phyloP scores from a whole-genome alignment of 2,888 invertebrate genomes.

The Philonicus albiceps region DNA sequence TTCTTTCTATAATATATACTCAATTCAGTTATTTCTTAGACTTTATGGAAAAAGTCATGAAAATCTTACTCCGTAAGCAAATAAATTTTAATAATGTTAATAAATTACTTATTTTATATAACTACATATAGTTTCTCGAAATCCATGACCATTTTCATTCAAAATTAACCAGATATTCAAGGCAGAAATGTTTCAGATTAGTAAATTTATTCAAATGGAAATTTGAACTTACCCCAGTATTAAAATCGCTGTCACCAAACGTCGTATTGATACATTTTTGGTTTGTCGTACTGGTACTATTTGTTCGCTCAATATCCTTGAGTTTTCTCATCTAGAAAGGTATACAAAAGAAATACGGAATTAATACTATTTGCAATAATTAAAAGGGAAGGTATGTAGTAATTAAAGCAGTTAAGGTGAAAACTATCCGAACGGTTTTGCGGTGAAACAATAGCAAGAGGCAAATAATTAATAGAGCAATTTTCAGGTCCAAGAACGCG shows the following conservation, averaged over 20 bases:
- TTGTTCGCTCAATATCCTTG: constrained; percentile 65
- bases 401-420: neutral
- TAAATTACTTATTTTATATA: no score
- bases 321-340: constrained; percentile 66
- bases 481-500: neutral
- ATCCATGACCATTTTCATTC: no score
- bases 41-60: no score
- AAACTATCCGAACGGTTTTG: neutral
- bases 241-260: constrained; percentile 52
- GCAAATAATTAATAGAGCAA: constrained; percentile 16
- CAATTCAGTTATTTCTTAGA: no score
- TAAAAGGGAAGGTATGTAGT: neutral
- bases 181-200: no score
- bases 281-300: constrained; percentile 53
- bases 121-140: no score
- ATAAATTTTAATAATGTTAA: no score
- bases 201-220: constrained; percentile 3
- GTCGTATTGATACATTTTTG: constrained; percentile 53
- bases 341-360: constrained; percentile 42
- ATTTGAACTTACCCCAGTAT: constrained; percentile 51
- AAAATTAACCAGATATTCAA: no score
- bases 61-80: no score
- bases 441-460: neutral
- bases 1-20: no score
- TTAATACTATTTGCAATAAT: neutral